Conservation (phyloP, 2,888 invertebrate species). For the Onchidella celtica region DNA sequence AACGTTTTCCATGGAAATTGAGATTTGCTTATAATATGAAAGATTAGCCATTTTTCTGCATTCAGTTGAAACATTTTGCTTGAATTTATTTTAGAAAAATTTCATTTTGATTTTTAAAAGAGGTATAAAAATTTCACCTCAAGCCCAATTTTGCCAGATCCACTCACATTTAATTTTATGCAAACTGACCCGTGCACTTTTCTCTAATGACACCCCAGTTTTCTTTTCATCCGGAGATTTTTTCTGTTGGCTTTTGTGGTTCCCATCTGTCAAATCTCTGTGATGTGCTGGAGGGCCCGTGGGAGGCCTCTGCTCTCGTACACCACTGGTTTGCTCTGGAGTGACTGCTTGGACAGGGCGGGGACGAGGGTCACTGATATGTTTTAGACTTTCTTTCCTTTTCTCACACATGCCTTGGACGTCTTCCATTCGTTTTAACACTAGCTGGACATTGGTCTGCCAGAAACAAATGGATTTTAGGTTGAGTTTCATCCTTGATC, state of each 20-base stretch:
- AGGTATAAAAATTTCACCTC: no score
- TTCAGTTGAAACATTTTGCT: no score
- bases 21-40: no score
- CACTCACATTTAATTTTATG: no score
- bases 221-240: constrained; percentile 22
- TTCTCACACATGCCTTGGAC: constrained; percentile 96
- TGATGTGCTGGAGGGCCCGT: neutral
- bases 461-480: no score
- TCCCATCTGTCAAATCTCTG: constrained; percentile 13
- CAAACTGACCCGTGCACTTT: constrained; percentile 40
- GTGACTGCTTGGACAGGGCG: constrained; percentile 52
- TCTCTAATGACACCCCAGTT: constrained; percentile 10
- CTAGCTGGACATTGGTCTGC: constrained; percentile 83
- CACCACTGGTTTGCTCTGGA: constrained; percentile 44
- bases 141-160: no score
- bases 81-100: no score
- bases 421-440: constrained; percentile 95
- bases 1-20: no score
- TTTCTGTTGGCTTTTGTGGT: neutral
- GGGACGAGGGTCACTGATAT: constrained; percentile 84
- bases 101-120: no score
- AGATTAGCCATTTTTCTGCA: no score
- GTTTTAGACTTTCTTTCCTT: constrained; percentile 81
- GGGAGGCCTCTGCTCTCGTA: constrained; percentile 3
- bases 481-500: no score